Evolutionary conservation across 2,888 invertebrate species (phyloP).

Genomic region (Epirrhoe alternata): DNA sequence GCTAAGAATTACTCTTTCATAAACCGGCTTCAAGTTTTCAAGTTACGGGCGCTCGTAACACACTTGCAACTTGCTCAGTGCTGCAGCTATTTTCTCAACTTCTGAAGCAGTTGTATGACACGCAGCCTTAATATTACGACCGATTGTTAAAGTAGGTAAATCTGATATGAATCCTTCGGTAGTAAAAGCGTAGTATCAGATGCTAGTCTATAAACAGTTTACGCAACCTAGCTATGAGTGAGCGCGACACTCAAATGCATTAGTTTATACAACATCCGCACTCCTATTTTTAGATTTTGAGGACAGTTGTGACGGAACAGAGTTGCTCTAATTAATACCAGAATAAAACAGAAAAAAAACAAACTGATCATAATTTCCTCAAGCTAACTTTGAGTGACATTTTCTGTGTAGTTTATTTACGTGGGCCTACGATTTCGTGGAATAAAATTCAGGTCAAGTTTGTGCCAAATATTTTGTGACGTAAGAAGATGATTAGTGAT

Average conservation of each 20-base stretch:
- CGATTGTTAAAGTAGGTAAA: neutral
- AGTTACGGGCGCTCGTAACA: conserved; percentile 12
- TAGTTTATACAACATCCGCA: conserved; percentile 38
- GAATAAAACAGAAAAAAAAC: conserved; percentile 32
- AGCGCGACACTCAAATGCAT: conserved; percentile 36
- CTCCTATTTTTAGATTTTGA: conserved; percentile 47
- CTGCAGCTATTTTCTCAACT: conserved; percentile 14
- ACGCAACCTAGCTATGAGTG: conserved; percentile 11
- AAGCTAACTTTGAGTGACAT: conserved; percentile 42
- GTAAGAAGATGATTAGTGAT: conserved; percentile 40
- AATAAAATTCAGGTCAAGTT: conserved; percentile 49
- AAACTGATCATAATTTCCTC: conserved; percentile 36
- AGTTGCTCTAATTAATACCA: conserved; percentile 47
- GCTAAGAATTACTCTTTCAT: conserved; percentile 16
- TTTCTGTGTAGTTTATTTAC: conserved; percentile 45
- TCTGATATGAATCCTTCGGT: neutral
- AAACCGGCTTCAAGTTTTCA: conserved; percentile 8
- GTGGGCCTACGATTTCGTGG: conserved; percentile 31
- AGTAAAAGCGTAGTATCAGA: conserved; percentile 7
- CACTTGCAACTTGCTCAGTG: conserved; percentile 2
- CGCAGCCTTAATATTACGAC: conserved; percentile 6
- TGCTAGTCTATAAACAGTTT: conserved; percentile 19
- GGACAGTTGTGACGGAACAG: conserved; percentile 43
- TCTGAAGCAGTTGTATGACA: conserved; percentile 17
- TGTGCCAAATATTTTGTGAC: conserved; percentile 41